Conservation (phyloP, 2,113 vertebrate genomes). For the Leiothrix lutea region DNA sequence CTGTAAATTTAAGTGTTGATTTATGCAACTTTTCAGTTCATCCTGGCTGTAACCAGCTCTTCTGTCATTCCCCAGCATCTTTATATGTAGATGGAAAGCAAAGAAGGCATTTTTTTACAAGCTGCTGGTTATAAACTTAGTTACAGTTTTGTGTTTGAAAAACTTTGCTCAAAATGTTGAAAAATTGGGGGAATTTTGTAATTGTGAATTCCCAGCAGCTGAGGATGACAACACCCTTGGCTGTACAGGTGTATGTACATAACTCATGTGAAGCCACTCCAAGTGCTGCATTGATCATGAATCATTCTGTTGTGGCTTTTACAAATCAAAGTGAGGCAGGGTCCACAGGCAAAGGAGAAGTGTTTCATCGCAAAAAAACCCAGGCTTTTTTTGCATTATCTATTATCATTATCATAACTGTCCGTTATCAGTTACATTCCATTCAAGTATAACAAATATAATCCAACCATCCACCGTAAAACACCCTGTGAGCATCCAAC, state of each 20-base stretch:
- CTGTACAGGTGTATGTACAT: neutral
- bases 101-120: neutral
- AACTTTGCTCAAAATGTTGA: rapidly evolving
- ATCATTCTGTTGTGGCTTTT: neutral
- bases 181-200: neutral
- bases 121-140: neutral
- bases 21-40: neutral
- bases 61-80: neutral
- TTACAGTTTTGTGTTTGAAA: neutral
- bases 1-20: neutral
- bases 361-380: neutral
- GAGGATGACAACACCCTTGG: neutral
- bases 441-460: neutral
- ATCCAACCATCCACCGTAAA: neutral
- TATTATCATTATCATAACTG: too few species aligned
- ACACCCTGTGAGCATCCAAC: rapidly evolving
- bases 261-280: neutral
- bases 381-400: neutral
- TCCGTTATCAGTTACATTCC: neutral
- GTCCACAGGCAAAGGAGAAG: neutral
- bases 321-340: rapidly evolving
- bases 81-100: neutral
- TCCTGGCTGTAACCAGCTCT: neutral
- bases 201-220: neutral
- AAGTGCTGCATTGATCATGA: neutral